Percentiles rank a stretch among this genome's conserved stretches.
Evolutionary conservation across 2,797 vertebrate species (phyloP).

Genomic region (Phyllotis vaccarum): DNA sequence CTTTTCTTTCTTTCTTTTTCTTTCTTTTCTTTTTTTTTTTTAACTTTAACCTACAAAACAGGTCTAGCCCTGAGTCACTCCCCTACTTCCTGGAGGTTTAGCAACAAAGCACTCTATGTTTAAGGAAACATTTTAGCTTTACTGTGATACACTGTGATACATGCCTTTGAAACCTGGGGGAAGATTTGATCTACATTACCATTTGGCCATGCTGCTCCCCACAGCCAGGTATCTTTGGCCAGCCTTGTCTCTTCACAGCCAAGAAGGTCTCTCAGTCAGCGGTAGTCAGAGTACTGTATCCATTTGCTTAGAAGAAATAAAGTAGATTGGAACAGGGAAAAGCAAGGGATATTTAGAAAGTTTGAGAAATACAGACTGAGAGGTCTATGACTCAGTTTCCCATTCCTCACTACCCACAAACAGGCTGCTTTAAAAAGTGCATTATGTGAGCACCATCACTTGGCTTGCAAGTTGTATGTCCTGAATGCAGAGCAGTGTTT

Average conservation of each 20-base stretch:
- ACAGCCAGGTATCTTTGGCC: conserved; percentile 26
- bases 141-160: conserved; percentile 34
- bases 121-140: conserved; percentile 47
- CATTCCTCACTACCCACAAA: not conserved
- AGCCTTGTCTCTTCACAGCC: not conserved
- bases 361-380: not conserved
- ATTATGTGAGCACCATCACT: not conserved
- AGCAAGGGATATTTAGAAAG: not conserved
- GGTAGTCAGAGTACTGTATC: not conserved
- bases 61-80: conserved; percentile 36
- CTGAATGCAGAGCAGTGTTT: not conserved
- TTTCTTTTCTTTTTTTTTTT: not conserved
- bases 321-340: not conserved
- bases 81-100: conserved; percentile 38
- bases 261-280: conserved; percentile 8
- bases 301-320: conserved; percentile 46
- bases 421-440: not conserved
- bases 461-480: not conserved
- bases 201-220: conserved; percentile 34
- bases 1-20: too few relatives aligned
- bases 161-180: conserved; percentile 65
- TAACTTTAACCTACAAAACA: conserved; percentile 71
- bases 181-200: conserved; percentile 66
- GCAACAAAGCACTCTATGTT: conserved; percentile 71
- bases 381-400: not conserved